phyloP scores from a whole-genome alignment of 2,888 invertebrate species.

The Leptura quadrifasciata region DNA sequence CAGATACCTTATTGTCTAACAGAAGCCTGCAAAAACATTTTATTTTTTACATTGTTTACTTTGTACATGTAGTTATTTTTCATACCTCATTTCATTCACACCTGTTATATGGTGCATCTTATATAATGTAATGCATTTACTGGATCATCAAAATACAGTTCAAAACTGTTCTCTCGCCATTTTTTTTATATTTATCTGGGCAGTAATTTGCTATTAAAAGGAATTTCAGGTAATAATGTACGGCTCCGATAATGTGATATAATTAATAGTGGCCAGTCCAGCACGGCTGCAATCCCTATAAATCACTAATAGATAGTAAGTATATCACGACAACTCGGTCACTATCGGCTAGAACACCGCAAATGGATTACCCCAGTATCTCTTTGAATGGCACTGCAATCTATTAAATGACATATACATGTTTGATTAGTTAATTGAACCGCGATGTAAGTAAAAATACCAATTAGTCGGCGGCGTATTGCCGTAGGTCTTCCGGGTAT shows the following conservation, averaged over 20 bases:
- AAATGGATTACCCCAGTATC: slow-evolving; percentile 61
- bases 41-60: too few species aligned
- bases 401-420: slow-evolving; percentile 53
- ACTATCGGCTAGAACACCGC: slow-evolving; percentile 51
- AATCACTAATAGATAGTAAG: slow-evolving; percentile 59
- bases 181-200: background rate
- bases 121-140: too few species aligned
- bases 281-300: slow-evolving; percentile 51
- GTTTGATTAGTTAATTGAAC: slow-evolving; percentile 53
- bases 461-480: slow-evolving; percentile 1
- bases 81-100: too few species aligned
- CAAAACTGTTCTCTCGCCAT: too few species aligned
- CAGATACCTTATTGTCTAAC: too few species aligned
- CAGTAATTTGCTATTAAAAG: background rate
- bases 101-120: too few species aligned
- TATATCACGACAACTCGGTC: slow-evolving; percentile 55
- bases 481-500: background rate
- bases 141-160: too few species aligned
- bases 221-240: slow-evolving; percentile 40
- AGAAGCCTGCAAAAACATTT: too few species aligned
- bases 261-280: slow-evolving; percentile 50
- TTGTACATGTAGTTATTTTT: too few species aligned
- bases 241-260: slow-evolving; percentile 47
- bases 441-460: slow-evolving; percentile 27
- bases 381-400: slow-evolving; percentile 52